Percentiles rank a stretch among this genome's conserved stretches.
These are phyloP conservation scores for Eutrigla gurnardus DNA, from an alignment of 2,797 vertebrate genomes.

Conservation along the genomic window DNA sequence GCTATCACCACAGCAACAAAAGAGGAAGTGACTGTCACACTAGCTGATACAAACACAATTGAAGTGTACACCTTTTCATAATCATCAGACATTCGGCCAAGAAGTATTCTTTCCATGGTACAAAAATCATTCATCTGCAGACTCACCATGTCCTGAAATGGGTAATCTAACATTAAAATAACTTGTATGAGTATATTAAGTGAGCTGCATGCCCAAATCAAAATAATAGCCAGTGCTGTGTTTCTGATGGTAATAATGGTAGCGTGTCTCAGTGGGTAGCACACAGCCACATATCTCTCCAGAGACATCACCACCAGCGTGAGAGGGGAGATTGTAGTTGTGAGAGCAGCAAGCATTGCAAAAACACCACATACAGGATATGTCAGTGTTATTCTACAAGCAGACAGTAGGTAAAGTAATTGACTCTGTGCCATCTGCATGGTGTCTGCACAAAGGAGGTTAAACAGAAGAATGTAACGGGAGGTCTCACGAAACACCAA, in stretches of 20 bases:
- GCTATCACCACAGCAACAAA: conserved; percentile 47
- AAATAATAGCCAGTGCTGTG: conserved; percentile 42
- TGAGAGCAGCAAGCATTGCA: background rate
- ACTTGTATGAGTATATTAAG: conserved; percentile 36
- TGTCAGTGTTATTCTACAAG: background rate
- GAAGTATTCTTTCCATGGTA: background rate
- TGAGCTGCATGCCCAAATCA: conserved; percentile 60
- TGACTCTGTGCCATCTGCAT: conserved; percentile 31
- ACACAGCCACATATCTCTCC: conserved; percentile 79
- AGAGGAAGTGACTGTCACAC: conserved; percentile 34
- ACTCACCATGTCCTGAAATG: background rate
- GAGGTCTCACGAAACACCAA: background rate
- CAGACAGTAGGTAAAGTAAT: conserved; percentile 22
- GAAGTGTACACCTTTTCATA: conserved; percentile 15
- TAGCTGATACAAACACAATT: conserved; percentile 26
- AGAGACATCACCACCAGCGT: conserved; percentile 77
- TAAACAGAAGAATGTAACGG: conserved; percentile 53
- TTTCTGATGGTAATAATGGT: conserved; percentile 63
- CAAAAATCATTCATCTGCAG: conserved; percentile 3
- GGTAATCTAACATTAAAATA: conserved; percentile 21
- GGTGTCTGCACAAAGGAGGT: conserved; percentile 62
- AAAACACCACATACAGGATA: conserved; percentile 5
- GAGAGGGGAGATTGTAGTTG: conserved; percentile 9
- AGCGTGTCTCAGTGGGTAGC: conserved; percentile 71
- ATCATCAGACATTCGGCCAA: background rate